Percentiles rank a stretch among this genome's conserved stretches.
Conservation (phyloP, 2,797 vertebrate genomes). For the Oceanodroma leucorhoa region DNA sequence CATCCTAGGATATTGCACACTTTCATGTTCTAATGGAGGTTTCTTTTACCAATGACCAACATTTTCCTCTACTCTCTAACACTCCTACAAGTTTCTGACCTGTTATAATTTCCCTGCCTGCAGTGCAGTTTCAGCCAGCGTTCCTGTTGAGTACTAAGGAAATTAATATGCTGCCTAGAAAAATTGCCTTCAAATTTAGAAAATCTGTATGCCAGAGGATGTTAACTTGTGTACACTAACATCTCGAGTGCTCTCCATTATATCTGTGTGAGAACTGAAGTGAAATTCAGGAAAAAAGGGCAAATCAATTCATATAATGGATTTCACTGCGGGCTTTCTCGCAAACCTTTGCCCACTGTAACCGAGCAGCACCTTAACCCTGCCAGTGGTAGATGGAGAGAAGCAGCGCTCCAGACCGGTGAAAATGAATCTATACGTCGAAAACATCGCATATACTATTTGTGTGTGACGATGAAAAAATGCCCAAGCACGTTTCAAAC, state of each 20-base stretch:
- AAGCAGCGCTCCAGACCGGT: not conserved
- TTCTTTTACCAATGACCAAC: constrained; percentile 61
- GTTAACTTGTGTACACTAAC: not conserved
- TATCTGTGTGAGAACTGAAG: not conserved
- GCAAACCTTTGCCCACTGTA: not conserved
- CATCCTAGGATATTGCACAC: constrained; percentile 36
- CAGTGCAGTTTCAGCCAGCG: not conserved
- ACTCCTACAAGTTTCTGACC: constrained; percentile 56
- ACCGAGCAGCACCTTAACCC: not conserved
- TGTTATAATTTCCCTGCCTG: constrained; percentile 48
- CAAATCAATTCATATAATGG: not conserved
- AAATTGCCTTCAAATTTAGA: not conserved
- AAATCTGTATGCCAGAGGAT: not conserved
- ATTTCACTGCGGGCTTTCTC: not conserved
- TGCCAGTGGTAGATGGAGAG: not conserved
- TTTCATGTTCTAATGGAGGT: constrained; percentile 63
- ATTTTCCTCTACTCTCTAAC: constrained; percentile 29
- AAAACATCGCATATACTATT: not conserved
- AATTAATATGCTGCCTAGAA: not conserved
- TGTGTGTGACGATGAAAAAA: not conserved
- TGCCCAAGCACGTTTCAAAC: not conserved
- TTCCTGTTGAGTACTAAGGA: not conserved
- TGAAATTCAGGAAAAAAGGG: not conserved
- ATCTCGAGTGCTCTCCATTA: not conserved
- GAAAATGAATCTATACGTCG: not conserved